Percentiles rank a stretch among this genome's conserved stretches.
Evolutionary conservation across 2,113 vertebrate species (phyloP).

Genomic region (Eudorcas thomsonii): DNA sequence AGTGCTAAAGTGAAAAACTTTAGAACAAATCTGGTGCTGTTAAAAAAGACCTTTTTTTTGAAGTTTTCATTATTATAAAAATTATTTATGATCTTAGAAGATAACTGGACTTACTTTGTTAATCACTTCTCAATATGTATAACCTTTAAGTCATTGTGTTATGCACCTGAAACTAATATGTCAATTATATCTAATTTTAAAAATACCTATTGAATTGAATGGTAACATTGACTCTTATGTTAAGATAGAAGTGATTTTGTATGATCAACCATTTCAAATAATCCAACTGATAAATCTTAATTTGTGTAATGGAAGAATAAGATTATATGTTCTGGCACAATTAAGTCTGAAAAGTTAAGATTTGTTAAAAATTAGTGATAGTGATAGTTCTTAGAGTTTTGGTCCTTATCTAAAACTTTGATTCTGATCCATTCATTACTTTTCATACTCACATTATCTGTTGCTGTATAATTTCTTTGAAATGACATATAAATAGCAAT

Average conservation of each 20-base stretch:
- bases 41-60: not conserved
- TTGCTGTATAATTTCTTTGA: not conserved
- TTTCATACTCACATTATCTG: not conserved
- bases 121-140: not conserved
- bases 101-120: not conserved
- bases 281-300: not conserved
- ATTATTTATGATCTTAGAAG: not conserved
- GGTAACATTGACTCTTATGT: not conserved
- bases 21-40: not conserved
- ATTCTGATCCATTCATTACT: not conserved
- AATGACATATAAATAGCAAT: not conserved
- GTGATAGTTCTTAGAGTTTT: not conserved
- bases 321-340: not conserved
- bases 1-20: not conserved
- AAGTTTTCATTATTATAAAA: not conserved
- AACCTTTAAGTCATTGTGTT: not conserved
- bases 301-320: not conserved
- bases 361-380: not conserved
- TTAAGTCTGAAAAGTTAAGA: not conserved
- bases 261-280: not conserved
- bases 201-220: not conserved
- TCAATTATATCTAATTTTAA: not conserved
- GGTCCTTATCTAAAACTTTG: not conserved
- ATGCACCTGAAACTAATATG: not conserved
- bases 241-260: not conserved